phyloP scores from a whole-genome alignment of 2,888 invertebrate species.

The Sepioteuthis lessoniana region DNA sequence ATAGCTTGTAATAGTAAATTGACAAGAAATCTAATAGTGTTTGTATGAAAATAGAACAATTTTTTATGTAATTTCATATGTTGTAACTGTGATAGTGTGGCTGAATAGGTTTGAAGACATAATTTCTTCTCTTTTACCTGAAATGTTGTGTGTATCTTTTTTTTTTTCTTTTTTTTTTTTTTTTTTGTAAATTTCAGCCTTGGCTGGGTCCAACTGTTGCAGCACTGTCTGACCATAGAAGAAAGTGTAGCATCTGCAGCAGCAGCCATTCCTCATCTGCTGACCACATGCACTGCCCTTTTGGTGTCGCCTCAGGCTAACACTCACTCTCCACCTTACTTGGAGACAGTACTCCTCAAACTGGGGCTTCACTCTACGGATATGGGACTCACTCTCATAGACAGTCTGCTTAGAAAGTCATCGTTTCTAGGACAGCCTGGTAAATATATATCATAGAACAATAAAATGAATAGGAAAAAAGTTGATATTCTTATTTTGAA shows the following conservation, averaged over 20 bases:
- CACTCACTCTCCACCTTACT: slow-evolving; percentile 79
- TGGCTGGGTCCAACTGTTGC: slow-evolving; percentile 88
- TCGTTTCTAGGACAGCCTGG: slow-evolving; percentile 52
- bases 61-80: not conserved
- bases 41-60: not conserved
- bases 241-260: slow-evolving; percentile 77
- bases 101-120: not conserved
- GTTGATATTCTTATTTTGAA: not conserved
- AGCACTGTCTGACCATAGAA: slow-evolving; percentile 81
- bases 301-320: slow-evolving; percentile 82
- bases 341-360: slow-evolving; percentile 83
- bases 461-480: not conserved
- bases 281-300: slow-evolving; percentile 83
- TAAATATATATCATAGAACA: slow-evolving; percentile 44
- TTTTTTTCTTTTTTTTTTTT: not conserved
- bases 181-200: slow-evolving; percentile 78
- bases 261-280: slow-evolving; percentile 81
- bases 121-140: not conserved
- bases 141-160: not conserved
- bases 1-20: too few relatives aligned
- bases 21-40: too few relatives aligned
- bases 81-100: too few relatives aligned
- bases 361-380: slow-evolving; percentile 82
- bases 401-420: slow-evolving; percentile 66
- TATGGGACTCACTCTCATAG: slow-evolving; percentile 72